Conservation (phyloP, 2,888 invertebrate genomes). For the Dasysyrphus albostriatus region DNA sequence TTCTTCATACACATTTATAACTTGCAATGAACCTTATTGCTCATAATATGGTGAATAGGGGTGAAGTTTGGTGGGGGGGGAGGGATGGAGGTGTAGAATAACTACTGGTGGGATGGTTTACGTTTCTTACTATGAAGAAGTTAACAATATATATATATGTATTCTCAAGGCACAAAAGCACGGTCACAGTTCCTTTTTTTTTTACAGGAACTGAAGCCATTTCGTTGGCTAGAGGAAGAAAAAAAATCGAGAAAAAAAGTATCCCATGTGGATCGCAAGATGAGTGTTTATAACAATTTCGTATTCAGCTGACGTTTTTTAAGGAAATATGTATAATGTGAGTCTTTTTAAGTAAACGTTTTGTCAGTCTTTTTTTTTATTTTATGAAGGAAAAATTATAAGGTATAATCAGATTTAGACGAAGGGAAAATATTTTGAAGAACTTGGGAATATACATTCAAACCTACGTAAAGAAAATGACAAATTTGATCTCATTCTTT, state of each 20-base stretch:
- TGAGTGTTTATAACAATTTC: constrained; percentile 33
- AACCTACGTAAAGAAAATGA: not conserved
- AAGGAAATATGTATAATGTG: constrained; percentile 47
- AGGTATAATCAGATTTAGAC: constrained; percentile 45
- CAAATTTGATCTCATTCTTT: not conserved
- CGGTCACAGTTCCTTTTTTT: constrained; percentile 2
- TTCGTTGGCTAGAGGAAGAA: constrained; percentile 4
- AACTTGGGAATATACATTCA: not conserved
- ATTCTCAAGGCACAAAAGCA: constrained; percentile 5
- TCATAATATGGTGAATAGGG: constrained; percentile 33
- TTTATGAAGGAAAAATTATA: constrained; percentile 21
- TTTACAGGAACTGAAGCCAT: constrained; percentile 53
- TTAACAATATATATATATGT: not conserved
- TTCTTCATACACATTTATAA: constrained; percentile 67
- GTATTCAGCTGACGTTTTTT: constrained; percentile 53
- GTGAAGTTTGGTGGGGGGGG: not conserved
- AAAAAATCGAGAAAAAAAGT: not conserved
- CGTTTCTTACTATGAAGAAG: not conserved
- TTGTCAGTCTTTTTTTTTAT: constrained; percentile 8
- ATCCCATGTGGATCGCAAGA: constrained; percentile 36
- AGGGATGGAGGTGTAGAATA: not conserved
- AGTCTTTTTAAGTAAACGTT: constrained; percentile 34
- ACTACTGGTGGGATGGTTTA: not conserved
- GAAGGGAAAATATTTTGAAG: not conserved
- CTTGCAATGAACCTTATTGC: constrained; percentile 59